Conservation (phyloP, 2,797 vertebrate species). For the Pseudomugil gertrudae region DNA sequence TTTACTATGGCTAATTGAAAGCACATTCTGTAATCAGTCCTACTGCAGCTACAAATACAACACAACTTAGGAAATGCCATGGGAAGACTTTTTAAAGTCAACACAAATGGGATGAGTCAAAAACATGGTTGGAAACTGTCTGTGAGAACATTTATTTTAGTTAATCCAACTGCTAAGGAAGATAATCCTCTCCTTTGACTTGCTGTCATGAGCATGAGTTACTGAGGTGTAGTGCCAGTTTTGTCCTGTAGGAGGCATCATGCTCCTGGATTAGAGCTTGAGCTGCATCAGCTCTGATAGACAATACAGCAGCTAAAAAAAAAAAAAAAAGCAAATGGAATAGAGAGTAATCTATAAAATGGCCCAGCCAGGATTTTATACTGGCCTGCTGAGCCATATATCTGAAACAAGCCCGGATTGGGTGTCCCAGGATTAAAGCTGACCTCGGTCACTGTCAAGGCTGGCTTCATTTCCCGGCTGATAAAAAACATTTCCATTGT, state of each 20-base stretch:
- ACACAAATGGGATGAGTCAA: slow-evolving; percentile 27
- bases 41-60: slow-evolving; percentile 17
- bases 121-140: slow-evolving; percentile 55
- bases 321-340: slow-evolving; percentile 34
- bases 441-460: slow-evolving; percentile 41
- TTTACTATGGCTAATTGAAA: slow-evolving; percentile 57
- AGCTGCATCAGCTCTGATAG: slow-evolving; percentile 3
- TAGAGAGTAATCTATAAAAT: slow-evolving; percentile 63
- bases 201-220: neutral
- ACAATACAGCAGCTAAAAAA: slow-evolving; percentile 28
- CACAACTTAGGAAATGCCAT: slow-evolving; percentile 11
- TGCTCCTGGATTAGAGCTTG: slow-evolving; percentile 44
- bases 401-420: slow-evolving; percentile 41
- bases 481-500: slow-evolving; percentile 36
- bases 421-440: slow-evolving; percentile 58
- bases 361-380: slow-evolving; percentile 39
- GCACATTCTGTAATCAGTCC: slow-evolving; percentile 49
- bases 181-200: slow-evolving; percentile 52
- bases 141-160: slow-evolving; percentile 66
- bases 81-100: slow-evolving; percentile 52
- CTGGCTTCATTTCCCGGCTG: slow-evolving; percentile 54
- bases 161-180: slow-evolving; percentile 52
- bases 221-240: neutral
- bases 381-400: slow-evolving; percentile 34
- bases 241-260: slow-evolving; percentile 74